Conservation (phyloP, 1,140 invertebrate species). For the Hirudo medicinalis region DNA sequence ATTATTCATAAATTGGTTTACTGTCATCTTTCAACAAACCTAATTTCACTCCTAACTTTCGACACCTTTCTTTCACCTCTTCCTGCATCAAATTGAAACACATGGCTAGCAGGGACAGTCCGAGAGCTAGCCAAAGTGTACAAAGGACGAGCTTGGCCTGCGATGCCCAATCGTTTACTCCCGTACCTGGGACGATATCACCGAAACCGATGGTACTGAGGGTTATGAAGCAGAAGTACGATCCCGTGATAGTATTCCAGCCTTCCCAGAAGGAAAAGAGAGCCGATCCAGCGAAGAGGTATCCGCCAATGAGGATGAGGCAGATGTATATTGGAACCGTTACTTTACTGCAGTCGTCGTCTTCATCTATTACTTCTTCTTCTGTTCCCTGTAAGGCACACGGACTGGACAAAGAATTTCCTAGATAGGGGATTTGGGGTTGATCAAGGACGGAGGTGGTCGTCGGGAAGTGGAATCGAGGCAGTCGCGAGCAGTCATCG, state of each 20-base stretch:
- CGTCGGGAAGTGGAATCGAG: neutral
- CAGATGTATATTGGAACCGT: conserved; percentile 36
- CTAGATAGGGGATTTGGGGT: neutral
- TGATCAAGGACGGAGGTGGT: neutral
- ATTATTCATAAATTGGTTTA: no score
- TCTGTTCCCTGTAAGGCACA: conserved; percentile 7
- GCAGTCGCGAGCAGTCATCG: neutral
- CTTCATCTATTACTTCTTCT: neutral
- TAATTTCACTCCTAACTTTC: conserved; percentile 44
- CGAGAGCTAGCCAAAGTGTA: conserved; percentile 66
- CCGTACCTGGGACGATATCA: conserved; percentile 59
- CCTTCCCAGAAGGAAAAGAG: conserved; percentile 37
- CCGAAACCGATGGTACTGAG: conserved; percentile 68
- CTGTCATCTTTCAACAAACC: conserved; percentile 14
- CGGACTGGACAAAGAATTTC: neutral
- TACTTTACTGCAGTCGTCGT: conserved; percentile 19
- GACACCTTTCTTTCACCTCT: conserved; percentile 63
- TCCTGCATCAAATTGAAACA: conserved; percentile 81
- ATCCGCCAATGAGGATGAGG: conserved; percentile 36
- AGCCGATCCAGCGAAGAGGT: conserved; percentile 37
- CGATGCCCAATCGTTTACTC: conserved; percentile 29
- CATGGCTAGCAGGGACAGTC: conserved; percentile 79
- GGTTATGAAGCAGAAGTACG: conserved; percentile 85
- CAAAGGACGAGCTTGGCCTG: conserved; percentile 31
- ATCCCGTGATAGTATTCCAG: conserved; percentile 69